phyloP scores from a whole-genome alignment of 2,113 vertebrate genomes.

The Sebastes schlegelii region DNA sequence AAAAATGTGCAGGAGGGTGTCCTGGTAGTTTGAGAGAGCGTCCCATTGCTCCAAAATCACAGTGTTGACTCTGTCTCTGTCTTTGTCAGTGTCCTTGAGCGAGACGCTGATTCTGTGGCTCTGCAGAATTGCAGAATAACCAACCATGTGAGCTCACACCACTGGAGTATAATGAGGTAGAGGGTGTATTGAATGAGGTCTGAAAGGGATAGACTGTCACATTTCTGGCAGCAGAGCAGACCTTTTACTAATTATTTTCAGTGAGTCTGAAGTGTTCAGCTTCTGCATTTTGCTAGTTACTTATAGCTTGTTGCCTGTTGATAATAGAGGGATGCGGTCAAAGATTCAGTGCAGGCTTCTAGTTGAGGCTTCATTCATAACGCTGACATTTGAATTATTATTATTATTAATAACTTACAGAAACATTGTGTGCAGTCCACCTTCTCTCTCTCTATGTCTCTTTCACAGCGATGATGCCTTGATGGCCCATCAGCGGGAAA shows the following conservation, averaged over 20 bases:
- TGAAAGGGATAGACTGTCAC: neutral
- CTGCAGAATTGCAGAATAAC: neutral
- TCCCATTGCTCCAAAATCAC: constrained; percentile 19
- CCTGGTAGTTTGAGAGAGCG: constrained; percentile 20
- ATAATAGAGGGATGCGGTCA: neutral
- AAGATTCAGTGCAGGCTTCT: no score
- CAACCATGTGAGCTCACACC: neutral
- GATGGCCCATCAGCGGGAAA: no score
- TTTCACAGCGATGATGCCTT: no score
- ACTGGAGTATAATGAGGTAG: neutral
- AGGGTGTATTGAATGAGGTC: neutral
- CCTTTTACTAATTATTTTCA: neutral
- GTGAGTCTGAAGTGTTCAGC: neutral
- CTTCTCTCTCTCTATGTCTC: no score
- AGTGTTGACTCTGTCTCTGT: neutral
- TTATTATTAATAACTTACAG: no score
- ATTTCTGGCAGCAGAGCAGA: neutral
- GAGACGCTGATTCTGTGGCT: constrained; percentile 10
- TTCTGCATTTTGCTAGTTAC: neutral
- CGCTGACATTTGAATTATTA: no score
- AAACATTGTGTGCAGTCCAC: no score
- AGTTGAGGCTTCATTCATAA: no score
- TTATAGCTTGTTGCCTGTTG: neutral
- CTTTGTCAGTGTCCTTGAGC: constrained; percentile 45
- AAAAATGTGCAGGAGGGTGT: constrained; percentile 14